Conservation (phyloP, 2,888 invertebrate species). For the Agelastica alni region DNA sequence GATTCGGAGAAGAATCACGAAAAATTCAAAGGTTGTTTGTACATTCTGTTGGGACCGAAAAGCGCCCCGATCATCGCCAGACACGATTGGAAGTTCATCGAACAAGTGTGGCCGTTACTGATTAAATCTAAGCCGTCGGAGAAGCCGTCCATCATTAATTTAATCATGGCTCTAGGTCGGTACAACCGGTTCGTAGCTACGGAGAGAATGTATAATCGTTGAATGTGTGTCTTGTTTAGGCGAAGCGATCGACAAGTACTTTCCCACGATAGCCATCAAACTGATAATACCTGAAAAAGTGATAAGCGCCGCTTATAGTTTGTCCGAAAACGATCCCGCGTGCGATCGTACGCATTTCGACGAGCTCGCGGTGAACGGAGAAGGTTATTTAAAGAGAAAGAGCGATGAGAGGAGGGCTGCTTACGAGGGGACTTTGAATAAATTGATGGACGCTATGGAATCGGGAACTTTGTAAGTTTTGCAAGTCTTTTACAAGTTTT, state of each 20-base stretch:
- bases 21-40: slow-evolving; percentile 78
- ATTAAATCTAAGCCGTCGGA: slow-evolving; percentile 81
- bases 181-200: too few relatives aligned
- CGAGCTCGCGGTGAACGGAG: slow-evolving; percentile 54
- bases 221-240: too few relatives aligned
- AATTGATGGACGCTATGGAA: slow-evolving; percentile 62
- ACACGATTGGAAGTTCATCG: slow-evolving; percentile 76
- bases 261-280: slow-evolving; percentile 67
- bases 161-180: slow-evolving; percentile 60
- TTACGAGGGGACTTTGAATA: slow-evolving; percentile 60
- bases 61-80: slow-evolving; percentile 67
- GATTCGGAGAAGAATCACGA: slow-evolving; percentile 68
- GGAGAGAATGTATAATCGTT: too few relatives aligned
- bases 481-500: too few relatives aligned
- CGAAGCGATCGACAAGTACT: slow-evolving; percentile 63
- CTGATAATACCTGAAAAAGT: slow-evolving; percentile 61
- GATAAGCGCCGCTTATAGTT: slow-evolving; percentile 57
- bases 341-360: slow-evolving; percentile 54
- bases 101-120: slow-evolving; percentile 77
- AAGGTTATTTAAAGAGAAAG: slow-evolving; percentile 47
- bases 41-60: slow-evolving; percentile 69
- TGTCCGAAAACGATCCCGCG: slow-evolving; percentile 56
- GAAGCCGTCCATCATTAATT: slow-evolving; percentile 76
- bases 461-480: slow-evolving; percentile 59
- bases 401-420: slow-evolving; percentile 58